Base-by-base conservation (phyloP, 2,797 vertebrate genomes). In the Poecilia wingei region DNA sequence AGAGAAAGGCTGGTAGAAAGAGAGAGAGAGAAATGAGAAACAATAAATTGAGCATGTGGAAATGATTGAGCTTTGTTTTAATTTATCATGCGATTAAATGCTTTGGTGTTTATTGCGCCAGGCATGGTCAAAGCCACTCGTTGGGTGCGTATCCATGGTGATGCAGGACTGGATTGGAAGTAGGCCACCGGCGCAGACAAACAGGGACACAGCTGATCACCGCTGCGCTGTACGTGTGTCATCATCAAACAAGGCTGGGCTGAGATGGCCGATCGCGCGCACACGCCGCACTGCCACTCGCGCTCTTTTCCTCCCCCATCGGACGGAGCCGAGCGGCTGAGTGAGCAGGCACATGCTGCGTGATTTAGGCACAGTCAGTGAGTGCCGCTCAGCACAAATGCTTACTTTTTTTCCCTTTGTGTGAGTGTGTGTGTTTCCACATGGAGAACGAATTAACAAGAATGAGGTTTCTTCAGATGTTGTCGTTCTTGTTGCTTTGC, bases 101-200 rank as follows among this genome's bases (percentile, higher is more conserved):
- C 18, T 20, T 51, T 51, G 20, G 10, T 59, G 55, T 59, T 59
- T 59, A n/a, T 18, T 59, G n/a, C 4, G n/a, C 1, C 55, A 53
- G 7, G 51, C 7, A 25, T 28, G 6, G 20, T 2, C 20, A 46
- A 61, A 41, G 28, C 14, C 16, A 31, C 41, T 31, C 2, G 2
- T 28, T 28, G 0, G 9, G 39, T 3, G 49, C 41, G 49, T 45
- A 22, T 7, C 45, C 75, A 36, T 66, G 22, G 72, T 14, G 7
- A 59, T 25, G 73, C 66, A 33, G 66, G 9, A 72, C 76, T n/a
- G 83, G 81, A 78, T 88, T 86, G 78, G 84, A 92, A 92, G 64
- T 91, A 91, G 89, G 91, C 90, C 92, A 85, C 76, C 31, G 78
- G 84, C 79, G 78, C 75, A 74, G 59, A 77, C 57, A 3, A 31